Evolutionary conservation across 2,113 vertebrate species (phyloP).

Genomic region (Otolemur garnettii): DNA sequence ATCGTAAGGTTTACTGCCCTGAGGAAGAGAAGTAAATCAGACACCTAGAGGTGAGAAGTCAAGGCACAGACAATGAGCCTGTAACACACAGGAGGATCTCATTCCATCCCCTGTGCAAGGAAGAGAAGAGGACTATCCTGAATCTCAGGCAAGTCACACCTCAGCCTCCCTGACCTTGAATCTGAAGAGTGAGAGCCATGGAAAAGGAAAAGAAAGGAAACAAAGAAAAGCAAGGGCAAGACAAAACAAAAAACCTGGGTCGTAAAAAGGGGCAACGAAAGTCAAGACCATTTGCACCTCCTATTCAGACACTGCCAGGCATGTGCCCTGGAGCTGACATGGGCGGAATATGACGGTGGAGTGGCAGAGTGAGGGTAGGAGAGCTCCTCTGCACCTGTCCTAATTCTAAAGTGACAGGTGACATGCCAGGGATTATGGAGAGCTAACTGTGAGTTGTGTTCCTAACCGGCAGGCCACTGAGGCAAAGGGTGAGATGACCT

Average conservation of each 20-base stretch:
- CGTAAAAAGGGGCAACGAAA: neutral
- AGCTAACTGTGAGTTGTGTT: neutral
- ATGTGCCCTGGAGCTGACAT: neutral
- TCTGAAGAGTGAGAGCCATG: neutral
- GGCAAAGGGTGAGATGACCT: neutral
- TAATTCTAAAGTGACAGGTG: neutral
- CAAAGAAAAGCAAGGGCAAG: neutral
- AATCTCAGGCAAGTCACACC: neutral
- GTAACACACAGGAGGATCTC: accelerated
- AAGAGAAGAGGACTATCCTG: neutral
- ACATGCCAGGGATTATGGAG: neutral
- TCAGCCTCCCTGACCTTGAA: neutral
- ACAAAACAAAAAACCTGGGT: too few species aligned
- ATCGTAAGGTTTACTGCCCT: neutral
- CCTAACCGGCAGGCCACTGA: neutral
- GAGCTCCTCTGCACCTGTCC: neutral
- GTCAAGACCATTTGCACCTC: neutral
- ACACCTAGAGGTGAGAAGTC: neutral
- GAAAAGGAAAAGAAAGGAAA: neutral
- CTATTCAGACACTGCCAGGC: neutral
- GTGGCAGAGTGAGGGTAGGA: neutral
- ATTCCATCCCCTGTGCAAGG: neutral
- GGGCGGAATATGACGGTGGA: neutral
- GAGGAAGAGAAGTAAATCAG: neutral
- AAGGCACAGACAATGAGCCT: neutral